Base-by-base conservation (phyloP, 2,888 invertebrate genomes). In the Ctenicera cuprea region DNA sequence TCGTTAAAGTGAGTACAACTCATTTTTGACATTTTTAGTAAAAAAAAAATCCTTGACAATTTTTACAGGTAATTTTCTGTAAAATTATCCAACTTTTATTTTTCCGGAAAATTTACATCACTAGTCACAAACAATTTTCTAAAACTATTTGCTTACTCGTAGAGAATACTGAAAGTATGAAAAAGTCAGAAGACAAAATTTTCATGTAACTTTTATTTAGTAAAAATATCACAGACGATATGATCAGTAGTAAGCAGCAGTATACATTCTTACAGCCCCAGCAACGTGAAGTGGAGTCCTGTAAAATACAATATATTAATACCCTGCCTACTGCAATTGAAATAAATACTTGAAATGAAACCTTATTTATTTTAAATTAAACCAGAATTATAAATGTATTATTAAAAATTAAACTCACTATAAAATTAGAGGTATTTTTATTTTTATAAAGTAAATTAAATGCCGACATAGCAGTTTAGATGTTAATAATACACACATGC, bases 401-500 rank as follows among this genome's bases (percentile, higher is more conserved):
- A 43, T 26, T 30, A 54, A 54, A 54, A 54, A 54, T 54, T 26
- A 48, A 48, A 48, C 16, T 48, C 48, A 54, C 54, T 54, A 54
- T n/a, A 54, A 30, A 22, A 54, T 54, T 54, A 30, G 11, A 30
- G 14, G n/a, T 30, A n/a, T 18, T 54, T 54, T 5, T 14, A 30
- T 48, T 48, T 48, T 48, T 16, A 18, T 2, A 16, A 48, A 48
- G 18, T 11, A 59, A 59, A 59, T 59, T 59, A 59, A 59, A 18
- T 0, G 7, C 50, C 30, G 54, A 30, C 14, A 18, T 59, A 11
- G 14, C 9, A 38, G 18, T 59, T 38, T 37, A 59, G 37, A 37
- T 37, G 38, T 59, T 59, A 59, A 57, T 57, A 57, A 57, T 33
- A 38, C 38, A 38, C 59, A 37, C 59, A 59, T 59, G 59, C 59